A percentile compares a stretch with the other conserved stretches of the same genome.
These are phyloP conservation scores for Daboia siamensis DNA, from an alignment of 2,113 vertebrate genomes.

Conservation along the genomic window DNA sequence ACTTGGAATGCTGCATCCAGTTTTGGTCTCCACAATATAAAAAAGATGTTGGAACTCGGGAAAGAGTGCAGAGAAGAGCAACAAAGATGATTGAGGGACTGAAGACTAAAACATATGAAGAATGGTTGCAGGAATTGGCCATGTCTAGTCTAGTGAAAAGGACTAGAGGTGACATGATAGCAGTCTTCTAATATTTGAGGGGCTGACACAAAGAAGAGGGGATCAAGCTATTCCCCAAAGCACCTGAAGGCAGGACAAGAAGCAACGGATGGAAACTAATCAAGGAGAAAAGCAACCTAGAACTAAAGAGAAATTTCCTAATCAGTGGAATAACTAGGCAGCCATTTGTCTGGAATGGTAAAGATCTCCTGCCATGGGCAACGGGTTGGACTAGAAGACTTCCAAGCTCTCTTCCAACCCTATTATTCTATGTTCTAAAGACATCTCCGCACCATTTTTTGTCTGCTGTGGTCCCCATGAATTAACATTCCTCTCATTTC, in stretches of 20 bases:
- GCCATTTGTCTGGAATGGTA: background rate
- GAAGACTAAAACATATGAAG: background rate
- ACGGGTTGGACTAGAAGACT: background rate
- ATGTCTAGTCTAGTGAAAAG: background rate
- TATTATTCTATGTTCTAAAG: background rate
- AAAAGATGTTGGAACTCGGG: background rate
- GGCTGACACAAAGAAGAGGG: background rate
- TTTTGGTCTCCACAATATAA: background rate
- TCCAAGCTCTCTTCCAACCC: background rate
- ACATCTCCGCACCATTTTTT: background rate
- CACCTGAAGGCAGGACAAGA: background rate
- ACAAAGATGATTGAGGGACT: background rate
- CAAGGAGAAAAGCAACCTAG: background rate
- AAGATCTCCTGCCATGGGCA: background rate
- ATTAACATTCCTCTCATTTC: background rate
- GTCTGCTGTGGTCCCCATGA: background rate
- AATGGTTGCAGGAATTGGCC: background rate
- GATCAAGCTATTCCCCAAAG: background rate
- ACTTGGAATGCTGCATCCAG: background rate
- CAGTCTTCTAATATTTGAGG: too few species aligned
- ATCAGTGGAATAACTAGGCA: background rate
- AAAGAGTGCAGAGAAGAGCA: background rate
- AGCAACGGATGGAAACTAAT: background rate
- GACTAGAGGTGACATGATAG: too few species aligned
- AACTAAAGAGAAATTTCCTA: background rate